phyloP scores from a whole-genome alignment of 2,113 vertebrate species.

The Pluvialis apricaria region DNA sequence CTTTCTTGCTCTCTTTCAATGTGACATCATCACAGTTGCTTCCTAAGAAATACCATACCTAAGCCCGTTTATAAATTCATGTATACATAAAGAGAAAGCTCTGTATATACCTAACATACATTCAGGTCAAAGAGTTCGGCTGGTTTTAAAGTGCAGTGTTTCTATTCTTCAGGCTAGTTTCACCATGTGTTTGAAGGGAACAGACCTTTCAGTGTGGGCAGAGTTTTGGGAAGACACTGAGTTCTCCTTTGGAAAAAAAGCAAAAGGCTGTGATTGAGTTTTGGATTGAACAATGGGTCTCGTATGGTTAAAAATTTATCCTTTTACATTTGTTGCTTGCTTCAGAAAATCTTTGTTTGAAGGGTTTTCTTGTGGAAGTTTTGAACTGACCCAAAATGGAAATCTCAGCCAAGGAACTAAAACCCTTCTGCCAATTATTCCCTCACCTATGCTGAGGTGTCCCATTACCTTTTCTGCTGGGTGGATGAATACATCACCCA shows the following conservation, averaged over 20 bases:
- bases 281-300: not conserved
- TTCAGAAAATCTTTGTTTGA: not conserved
- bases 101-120: not conserved
- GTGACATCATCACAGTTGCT: not conserved
- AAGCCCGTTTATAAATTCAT: not conserved
- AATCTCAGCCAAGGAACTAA: not conserved
- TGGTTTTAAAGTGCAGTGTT: not conserved
- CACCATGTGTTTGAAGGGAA: not conserved
- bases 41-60: not conserved
- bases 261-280: not conserved
- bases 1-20: not conserved
- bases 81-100: not conserved
- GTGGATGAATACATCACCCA: not conserved
- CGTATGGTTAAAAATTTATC: not conserved
- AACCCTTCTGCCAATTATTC: not conserved
- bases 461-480: not conserved
- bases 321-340: not conserved
- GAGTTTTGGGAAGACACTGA: not conserved
- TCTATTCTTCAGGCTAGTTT: not conserved
- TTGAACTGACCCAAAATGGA: not conserved
- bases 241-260: not conserved
- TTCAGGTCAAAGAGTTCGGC: not conserved
- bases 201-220: not conserved
- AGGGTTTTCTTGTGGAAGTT: not conserved
- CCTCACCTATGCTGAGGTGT: not conserved